Evolutionary conservation across 2,113 vertebrate genomes (phyloP).

Genomic region (Oreochromis aureus): DNA sequence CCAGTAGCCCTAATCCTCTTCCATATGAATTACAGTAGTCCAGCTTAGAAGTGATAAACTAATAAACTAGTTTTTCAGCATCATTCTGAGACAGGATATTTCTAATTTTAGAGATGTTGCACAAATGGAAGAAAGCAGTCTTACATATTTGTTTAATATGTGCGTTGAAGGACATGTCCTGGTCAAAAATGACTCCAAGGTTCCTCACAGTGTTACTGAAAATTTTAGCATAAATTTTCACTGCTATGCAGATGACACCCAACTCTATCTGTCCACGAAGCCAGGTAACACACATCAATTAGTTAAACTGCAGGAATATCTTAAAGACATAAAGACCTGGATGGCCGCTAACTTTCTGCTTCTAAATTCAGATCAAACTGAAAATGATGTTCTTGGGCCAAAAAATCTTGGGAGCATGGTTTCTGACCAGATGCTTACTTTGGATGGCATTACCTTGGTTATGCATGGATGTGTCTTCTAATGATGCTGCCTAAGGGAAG

Average conservation of each 20-base stretch:
- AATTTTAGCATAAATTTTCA: too few species aligned
- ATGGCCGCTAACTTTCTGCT: background rate
- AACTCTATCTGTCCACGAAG: too few species aligned
- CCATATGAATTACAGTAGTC: accelerated
- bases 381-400: too few species aligned
- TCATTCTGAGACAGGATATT: too few species aligned
- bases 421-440: background rate
- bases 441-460: background rate
- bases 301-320: background rate
- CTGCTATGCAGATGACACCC: too few species aligned
- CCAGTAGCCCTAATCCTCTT: too few species aligned
- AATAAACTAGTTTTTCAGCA: too few species aligned
- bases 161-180: too few species aligned
- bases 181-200: background rate
- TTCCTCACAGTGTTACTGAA: background rate
- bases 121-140: too few species aligned
- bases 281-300: background rate
- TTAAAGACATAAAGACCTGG: background rate
- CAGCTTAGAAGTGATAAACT: accelerated
- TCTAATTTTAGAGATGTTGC: too few species aligned
- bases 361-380: background rate
- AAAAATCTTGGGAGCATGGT: too few species aligned
- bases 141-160: too few species aligned
- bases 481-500: background rate
- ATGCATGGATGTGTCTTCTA: background rate